These are phyloP conservation scores for Apodemia mormo DNA, from an alignment of 2,888 invertebrate genomes.

Conservation along the genomic window DNA sequence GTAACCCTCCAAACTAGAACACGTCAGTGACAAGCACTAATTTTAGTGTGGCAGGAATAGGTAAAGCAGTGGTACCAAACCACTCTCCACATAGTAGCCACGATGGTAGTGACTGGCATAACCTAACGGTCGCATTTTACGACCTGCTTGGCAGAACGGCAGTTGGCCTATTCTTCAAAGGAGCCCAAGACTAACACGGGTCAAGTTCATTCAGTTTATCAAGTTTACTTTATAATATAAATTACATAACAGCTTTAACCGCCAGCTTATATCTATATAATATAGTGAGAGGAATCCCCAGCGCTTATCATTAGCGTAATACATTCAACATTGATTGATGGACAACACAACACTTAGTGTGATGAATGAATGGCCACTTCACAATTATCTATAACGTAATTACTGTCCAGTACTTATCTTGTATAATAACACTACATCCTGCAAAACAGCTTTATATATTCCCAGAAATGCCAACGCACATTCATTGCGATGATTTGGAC, in stretches of 20 bases:
- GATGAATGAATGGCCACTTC: slow-evolving; percentile 4
- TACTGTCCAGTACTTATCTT: slow-evolving; percentile 50
- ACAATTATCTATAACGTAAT: slow-evolving; percentile 4
- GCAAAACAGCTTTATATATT: slow-evolving; percentile 50
- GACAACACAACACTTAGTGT: neutral
- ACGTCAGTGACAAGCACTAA: too few relatives aligned
- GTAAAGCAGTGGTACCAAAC: too few relatives aligned
- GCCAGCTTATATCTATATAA: neutral
- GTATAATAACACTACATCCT: slow-evolving; percentile 54
- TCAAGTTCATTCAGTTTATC: too few relatives aligned
- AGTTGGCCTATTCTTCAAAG: too few relatives aligned
- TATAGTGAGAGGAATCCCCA: neutral
- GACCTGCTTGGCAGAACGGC: too few relatives aligned
- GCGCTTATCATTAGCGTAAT: neutral
- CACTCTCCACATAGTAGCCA: too few relatives aligned
- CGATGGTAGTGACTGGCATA: too few relatives aligned
- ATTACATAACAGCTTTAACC: neutral
- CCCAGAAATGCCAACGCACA: slow-evolving; percentile 22
- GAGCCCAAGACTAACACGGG: too few relatives aligned
- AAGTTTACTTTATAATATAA: neutral
- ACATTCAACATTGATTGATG: neutral
- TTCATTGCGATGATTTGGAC: slow-evolving; percentile 47
- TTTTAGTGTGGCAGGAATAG: too few relatives aligned
- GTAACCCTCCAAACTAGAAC: too few relatives aligned
- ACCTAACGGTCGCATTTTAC: too few relatives aligned